Percentiles rank a stretch among this genome's conserved stretches.
phyloP scores from a whole-genome alignment of 2,113 vertebrate genomes.

The Calidris pugnax region DNA sequence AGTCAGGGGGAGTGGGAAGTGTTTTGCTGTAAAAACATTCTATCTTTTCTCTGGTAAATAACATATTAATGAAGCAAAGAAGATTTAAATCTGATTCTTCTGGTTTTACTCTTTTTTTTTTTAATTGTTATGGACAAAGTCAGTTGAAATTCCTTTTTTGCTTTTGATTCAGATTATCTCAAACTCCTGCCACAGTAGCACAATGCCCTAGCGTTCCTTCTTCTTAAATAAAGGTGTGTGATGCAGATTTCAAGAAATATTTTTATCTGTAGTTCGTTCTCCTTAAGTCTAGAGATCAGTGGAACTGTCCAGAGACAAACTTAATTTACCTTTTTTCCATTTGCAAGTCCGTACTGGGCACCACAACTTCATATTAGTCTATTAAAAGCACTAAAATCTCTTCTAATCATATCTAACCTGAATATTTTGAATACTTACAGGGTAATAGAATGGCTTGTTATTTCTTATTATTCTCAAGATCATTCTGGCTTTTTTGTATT shows the following conservation, averaged over 20 bases:
- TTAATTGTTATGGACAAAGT: not conserved
- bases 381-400: not conserved
- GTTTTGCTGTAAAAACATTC: not conserved
- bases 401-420: not conserved
- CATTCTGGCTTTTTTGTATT: not conserved
- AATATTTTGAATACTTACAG: not conserved
- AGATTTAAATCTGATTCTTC: not conserved
- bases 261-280: not conserved
- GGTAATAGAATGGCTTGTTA: not conserved
- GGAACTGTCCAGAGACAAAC: not conserved
- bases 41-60: not conserved
- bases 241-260: not conserved
- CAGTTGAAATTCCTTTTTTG: not conserved
- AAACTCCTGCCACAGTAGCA: not conserved
- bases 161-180: not conserved
- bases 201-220: not conserved
- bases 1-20: not conserved
- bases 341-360: not conserved
- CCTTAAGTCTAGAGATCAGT: not conserved
- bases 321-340: not conserved
- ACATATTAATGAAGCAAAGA: rapidly evolving
- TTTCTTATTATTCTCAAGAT: not conserved
- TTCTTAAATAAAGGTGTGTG: not conserved
- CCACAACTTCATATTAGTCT: not conserved
- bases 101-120: not conserved